Evolutionary conservation across 2,888 invertebrate genomes (phyloP).

Genomic region (Cepaea hortensis): DNA sequence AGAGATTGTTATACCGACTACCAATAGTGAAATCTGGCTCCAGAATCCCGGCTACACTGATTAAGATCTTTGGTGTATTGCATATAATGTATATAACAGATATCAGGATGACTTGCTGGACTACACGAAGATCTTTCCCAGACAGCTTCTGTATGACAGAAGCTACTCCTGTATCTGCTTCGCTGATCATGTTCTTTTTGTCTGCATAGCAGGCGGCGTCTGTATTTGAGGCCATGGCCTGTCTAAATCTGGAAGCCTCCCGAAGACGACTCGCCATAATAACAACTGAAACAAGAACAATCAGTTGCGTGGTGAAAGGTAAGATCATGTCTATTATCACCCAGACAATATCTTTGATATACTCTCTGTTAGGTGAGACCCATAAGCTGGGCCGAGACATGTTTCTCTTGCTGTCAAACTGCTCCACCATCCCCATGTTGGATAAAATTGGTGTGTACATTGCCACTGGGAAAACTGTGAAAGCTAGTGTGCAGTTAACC

Average conservation of each 20-base stretch:
- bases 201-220: neutral
- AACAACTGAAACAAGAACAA: neutral
- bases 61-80: conserved; percentile 1
- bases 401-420: neutral
- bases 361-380: neutral
- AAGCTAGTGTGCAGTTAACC: no score
- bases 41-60: neutral
- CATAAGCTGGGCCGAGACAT: neutral
- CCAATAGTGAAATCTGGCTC: neutral
- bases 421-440: neutral
- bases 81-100: conserved; percentile 19
- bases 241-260: neutral
- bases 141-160: neutral
- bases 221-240: neutral
- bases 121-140: neutral
- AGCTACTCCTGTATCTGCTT: neutral
- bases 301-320: neutral
- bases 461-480: no score
- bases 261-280: conserved; percentile 1
- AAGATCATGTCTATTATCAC: neutral
- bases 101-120: conserved; percentile 18
- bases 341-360: neutral
- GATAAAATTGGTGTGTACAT: neutral
- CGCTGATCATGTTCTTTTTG: neutral
- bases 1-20: neutral